A percentile compares a stretch with the other conserved stretches of the same genome.
These are phyloP conservation scores for Planococcus citri DNA, from an alignment of 1,140 invertebrate species.

Conservation along the genomic window DNA sequence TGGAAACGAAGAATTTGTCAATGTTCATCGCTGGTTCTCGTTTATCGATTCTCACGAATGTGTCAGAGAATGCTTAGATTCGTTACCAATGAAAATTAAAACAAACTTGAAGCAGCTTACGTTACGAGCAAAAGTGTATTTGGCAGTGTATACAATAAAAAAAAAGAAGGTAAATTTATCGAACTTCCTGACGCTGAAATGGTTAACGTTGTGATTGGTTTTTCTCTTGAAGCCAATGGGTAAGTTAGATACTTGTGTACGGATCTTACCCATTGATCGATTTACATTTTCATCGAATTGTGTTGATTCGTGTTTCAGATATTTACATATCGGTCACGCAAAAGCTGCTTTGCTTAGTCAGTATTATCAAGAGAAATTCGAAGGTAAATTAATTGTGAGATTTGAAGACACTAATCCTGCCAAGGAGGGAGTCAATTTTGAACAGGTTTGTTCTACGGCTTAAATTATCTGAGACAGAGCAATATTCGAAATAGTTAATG, in stretches of 20 bases:
- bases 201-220: conserved; percentile 85
- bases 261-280: neutral
- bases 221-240: conserved; percentile 97
- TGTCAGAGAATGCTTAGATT: neutral
- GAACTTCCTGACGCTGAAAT: conserved; percentile 90
- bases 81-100: neutral
- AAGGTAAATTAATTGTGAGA: conserved; percentile 93
- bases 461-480: neutral
- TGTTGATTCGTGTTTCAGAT: conserved; percentile 45
- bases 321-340: conserved; percentile 98
- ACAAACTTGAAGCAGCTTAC: conserved; percentile 13
- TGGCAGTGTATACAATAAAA: conserved; percentile 22
- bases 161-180: conserved; percentile 87
- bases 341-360: conserved; percentile 98
- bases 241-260: conserved; percentile 35
- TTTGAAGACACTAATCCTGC: conserved; percentile 99
- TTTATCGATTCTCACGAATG: neutral
- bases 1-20: neutral
- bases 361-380: conserved; percentile 85
- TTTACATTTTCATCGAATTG: conserved; percentile 23
- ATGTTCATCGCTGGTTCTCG: neutral
- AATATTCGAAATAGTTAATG: neutral
- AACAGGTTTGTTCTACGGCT: conserved; percentile 45
- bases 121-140: conserved; percentile 10
- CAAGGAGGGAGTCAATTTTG: conserved; percentile 97